Conservation (phyloP, 2,888 invertebrate species). For the Fabriciana adippe region DNA sequence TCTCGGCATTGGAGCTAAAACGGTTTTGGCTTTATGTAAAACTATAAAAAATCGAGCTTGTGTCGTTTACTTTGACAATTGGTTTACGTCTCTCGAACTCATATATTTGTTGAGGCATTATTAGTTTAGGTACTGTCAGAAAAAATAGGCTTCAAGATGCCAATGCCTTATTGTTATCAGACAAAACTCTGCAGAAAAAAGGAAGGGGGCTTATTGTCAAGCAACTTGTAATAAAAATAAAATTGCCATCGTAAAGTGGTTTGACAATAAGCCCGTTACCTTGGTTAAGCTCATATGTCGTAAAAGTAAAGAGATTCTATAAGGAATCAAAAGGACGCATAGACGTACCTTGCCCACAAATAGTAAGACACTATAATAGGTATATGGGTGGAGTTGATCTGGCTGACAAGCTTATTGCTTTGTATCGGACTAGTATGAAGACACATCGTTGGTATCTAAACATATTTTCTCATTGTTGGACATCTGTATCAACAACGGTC, state of each 20-base stretch:
- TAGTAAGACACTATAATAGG: conserved; percentile 43
- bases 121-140: conserved; percentile 26
- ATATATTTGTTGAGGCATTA: conserved; percentile 18
- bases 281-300: conserved; percentile 38
- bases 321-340: conserved; percentile 35
- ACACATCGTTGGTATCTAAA: conserved; percentile 21
- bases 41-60: conserved; percentile 33
- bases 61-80: conserved; percentile 35
- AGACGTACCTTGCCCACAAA: conserved; percentile 38
- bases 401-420: background rate
- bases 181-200: conserved; percentile 24
- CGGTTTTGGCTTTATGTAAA: conserved; percentile 40
- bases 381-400: conserved; percentile 44
- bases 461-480: conserved; percentile 14
- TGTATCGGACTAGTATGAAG: conserved; percentile 14
- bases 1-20: conserved; percentile 41
- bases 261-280: conserved; percentile 41
- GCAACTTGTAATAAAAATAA: conserved; percentile 5
- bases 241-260: conserved; percentile 30
- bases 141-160: conserved; percentile 23
- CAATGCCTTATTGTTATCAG: conserved; percentile 9
- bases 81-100: conserved; percentile 30
- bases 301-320: conserved; percentile 36
- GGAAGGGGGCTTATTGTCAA: conserved; percentile 25
- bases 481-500: background rate